phyloP scores from a whole-genome alignment of 37 sponge, comb jelly and placozoan genomes.

The Ephydatia muelleri region DNA sequence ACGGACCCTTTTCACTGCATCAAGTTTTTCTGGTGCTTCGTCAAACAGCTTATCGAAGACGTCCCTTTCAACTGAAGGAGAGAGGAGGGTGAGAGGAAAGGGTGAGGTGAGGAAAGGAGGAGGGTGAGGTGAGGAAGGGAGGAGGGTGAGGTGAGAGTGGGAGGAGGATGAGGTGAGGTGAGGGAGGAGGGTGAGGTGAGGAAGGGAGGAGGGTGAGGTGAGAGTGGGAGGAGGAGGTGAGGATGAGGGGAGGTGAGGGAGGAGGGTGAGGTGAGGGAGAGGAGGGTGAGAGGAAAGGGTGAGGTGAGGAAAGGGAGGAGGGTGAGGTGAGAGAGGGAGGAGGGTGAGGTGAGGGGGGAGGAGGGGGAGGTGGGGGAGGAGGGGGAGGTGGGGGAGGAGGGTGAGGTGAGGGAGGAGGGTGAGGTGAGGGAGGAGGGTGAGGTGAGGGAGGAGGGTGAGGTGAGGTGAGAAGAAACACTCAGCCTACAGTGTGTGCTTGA shows the following conservation, averaged over 20 bases:
- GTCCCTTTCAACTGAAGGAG: slow-evolving; percentile 72
- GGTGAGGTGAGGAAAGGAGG: not conserved
- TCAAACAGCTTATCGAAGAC: slow-evolving; percentile 98
- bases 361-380: not conserved
- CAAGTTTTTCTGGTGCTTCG: slow-evolving; percentile 87
- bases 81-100: not conserved
- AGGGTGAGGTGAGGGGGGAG: not conserved
- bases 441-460: too few relatives aligned
- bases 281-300: not conserved
- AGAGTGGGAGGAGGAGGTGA: not conserved
- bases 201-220: not conserved
- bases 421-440: too few relatives aligned
- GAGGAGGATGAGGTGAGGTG: not conserved
- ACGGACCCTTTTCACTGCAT: slow-evolving; percentile 78
- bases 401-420: too few relatives aligned
- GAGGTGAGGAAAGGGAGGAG: not conserved
- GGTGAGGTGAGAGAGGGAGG: not conserved
- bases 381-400: too few relatives aligned
- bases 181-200: not conserved
- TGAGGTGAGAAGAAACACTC: too few relatives aligned
- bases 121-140: not conserved
- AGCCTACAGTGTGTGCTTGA: too few relatives aligned
- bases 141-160: not conserved
- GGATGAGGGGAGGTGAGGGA: not conserved
- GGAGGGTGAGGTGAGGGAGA: not conserved